phyloP scores from a whole-genome alignment of 2,797 vertebrate species.

The Gallinago nigripennis region DNA sequence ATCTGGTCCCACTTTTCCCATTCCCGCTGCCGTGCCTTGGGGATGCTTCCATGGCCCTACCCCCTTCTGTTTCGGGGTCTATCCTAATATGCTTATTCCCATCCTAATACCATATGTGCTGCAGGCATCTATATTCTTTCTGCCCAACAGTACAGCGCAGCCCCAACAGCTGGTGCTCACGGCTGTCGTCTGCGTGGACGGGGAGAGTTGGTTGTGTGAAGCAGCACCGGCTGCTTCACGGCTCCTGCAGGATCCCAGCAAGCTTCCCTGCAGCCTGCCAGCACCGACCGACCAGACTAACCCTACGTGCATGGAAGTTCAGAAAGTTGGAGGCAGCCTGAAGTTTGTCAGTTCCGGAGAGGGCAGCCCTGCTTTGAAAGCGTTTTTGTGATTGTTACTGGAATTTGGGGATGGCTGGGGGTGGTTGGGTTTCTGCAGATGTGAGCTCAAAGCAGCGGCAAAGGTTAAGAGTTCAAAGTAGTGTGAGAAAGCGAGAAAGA shows the following conservation, averaged over 20 bases:
- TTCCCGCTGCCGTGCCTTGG: not conserved
- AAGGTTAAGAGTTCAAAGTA: constrained; percentile 50
- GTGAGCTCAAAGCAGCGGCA: constrained; percentile 10
- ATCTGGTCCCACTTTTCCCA: not conserved
- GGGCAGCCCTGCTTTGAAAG: not conserved
- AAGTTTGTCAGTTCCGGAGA: not conserved
- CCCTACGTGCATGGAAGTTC: not conserved
- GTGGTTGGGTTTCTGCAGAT: not conserved
- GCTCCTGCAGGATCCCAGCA: not conserved
- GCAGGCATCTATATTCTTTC: not conserved
- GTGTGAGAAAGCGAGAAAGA: not conserved
- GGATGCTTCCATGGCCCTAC: not conserved
- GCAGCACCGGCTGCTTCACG: not conserved
- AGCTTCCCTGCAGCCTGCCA: not conserved
- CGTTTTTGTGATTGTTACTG: not conserved
- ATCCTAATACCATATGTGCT: not conserved
- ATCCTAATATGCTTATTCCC: accelerated
- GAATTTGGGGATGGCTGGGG: not conserved
- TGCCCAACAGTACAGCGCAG: not conserved
- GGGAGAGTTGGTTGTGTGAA: not conserved
- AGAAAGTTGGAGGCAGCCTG: not conserved
- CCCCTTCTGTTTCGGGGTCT: not conserved
- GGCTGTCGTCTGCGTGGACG: not conserved
- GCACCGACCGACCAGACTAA: accelerated
- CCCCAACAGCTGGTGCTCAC: not conserved